Percentiles rank a stretch among this genome's conserved stretches.
phyloP scores from a whole-genome alignment of 1,140 invertebrate genomes.

The Ceratina japonica region DNA sequence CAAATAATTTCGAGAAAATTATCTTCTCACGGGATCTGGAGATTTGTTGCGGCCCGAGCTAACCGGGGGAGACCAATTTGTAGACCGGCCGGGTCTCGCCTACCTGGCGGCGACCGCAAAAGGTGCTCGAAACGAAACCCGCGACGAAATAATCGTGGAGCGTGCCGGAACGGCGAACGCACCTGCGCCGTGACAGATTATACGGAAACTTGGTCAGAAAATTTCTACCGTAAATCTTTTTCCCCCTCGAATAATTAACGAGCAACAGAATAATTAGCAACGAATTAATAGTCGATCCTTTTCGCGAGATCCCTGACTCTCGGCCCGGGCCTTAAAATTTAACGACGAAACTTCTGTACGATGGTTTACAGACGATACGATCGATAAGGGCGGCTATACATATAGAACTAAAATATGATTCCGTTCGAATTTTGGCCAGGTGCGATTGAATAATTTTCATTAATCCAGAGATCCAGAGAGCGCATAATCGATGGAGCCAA shows the following conservation, averaged over 20 bases:
- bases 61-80: slow-evolving; percentile 35
- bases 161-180: slow-evolving; percentile 19
- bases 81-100: background rate
- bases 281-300: slow-evolving; percentile 18
- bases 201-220: slow-evolving; percentile 39
- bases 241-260: slow-evolving; percentile 13
- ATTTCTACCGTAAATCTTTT: slow-evolving; percentile 32
- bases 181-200: slow-evolving; percentile 33
- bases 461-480: too few species aligned
- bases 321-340: background rate
- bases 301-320: background rate
- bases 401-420: too few species aligned
- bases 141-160: slow-evolving; percentile 47
- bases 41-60: slow-evolving; percentile 15
- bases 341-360: background rate
- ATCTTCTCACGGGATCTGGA: slow-evolving; percentile 12
- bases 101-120: too few species aligned
- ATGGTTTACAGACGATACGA: too few species aligned
- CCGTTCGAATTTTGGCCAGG: too few species aligned
- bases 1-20: slow-evolving; percentile 37
- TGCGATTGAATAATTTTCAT: too few species aligned
- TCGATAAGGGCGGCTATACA: too few species aligned
- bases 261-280: slow-evolving; percentile 13
- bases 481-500: background rate
- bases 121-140: too few species aligned